These are phyloP conservation scores for Gephyroberyx darwinii DNA, from an alignment of 2,797 vertebrate species.

Conservation along the genomic window DNA sequence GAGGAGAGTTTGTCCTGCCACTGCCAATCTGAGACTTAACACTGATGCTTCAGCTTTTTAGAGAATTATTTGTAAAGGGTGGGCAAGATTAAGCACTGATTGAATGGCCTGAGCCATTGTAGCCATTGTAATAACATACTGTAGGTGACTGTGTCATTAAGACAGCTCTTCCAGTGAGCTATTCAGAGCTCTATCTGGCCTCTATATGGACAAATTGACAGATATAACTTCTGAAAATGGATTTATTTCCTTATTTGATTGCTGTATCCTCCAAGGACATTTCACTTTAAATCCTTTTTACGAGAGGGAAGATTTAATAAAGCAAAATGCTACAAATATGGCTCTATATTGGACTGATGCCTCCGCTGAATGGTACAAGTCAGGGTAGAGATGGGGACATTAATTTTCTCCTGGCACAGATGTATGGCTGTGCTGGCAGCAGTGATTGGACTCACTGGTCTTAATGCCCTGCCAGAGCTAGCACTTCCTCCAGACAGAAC, in stretches of 20 bases:
- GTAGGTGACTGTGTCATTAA: slow-evolving; percentile 2
- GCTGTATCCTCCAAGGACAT: slow-evolving; percentile 19
- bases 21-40: slow-evolving; percentile 14
- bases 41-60: not conserved
- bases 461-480: slow-evolving; percentile 37
- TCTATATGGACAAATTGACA: slow-evolving; percentile 27
- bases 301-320: not conserved
- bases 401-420: slow-evolving; percentile 50
- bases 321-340: slow-evolving; percentile 1
- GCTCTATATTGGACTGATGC: slow-evolving; percentile 10
- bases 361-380: slow-evolving; percentile 25
- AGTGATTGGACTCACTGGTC: slow-evolving; percentile 15
- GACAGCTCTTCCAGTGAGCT: slow-evolving; percentile 18
- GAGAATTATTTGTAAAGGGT: not conserved
- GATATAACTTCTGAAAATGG: slow-evolving; percentile 22
- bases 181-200: slow-evolving; percentile 34
- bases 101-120: not conserved
- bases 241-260: slow-evolving; percentile 9
- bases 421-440: slow-evolving; percentile 48
- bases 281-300: too few relatives aligned
- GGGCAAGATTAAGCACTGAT: slow-evolving; percentile 3
- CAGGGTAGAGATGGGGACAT: slow-evolving; percentile 16
- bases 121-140: not conserved
- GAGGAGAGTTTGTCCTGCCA: not conserved
- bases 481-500: slow-evolving; percentile 15